Evolutionary conservation across 2,113 vertebrate species (phyloP), one percentile per base, ranked within the genome.

Genomic region (Pseudopodoces humilis): DNA sequence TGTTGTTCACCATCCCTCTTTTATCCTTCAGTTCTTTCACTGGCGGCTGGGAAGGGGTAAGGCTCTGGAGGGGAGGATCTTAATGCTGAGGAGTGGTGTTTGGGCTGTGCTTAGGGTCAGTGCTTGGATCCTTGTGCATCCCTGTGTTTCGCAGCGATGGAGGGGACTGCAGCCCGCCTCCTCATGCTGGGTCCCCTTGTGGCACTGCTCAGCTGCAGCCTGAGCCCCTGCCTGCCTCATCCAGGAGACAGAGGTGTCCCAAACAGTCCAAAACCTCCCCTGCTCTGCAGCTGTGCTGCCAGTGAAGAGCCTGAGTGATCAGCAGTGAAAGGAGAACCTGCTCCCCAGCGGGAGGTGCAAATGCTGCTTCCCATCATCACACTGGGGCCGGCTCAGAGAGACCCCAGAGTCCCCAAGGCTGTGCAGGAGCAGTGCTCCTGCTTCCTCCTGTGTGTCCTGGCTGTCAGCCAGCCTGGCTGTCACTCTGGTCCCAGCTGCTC

Each of bases 401-500:
- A 10, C 6, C 1, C 43, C 3, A 0, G 39, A 46, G 59, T 50
- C 52, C 22, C 72, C 11, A 5, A 2, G 43, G 33, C 86, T 55
- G 64, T 4, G 4, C 1, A 6, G 41, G 55, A 86, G 50, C 33
- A 30, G 13, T 1, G 1, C 16, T 12, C 20, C 43, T 56, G 2
- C 74, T 92, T 87, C 71, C 75, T 72, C 50, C 28, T 12, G 39
- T 68, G 58, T 39, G 62, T 5, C 1, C 63, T n/a, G 55, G 49
- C 56, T 72, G 67, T 70, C 55, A 62, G 63, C 82, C 19, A 8
- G 50, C 44, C 65, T 11, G 4, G 15, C 31, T 17, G 3, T 60
- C 1, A 1, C 77, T 43, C 44, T 1, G 2, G 18, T 24, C 52
- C 43, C 0, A 2, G 30, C 22, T 59, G 62, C 50, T 44, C 0